Conservation (phyloP, 2,797 vertebrate genomes). For the Lacerta agilis region DNA sequence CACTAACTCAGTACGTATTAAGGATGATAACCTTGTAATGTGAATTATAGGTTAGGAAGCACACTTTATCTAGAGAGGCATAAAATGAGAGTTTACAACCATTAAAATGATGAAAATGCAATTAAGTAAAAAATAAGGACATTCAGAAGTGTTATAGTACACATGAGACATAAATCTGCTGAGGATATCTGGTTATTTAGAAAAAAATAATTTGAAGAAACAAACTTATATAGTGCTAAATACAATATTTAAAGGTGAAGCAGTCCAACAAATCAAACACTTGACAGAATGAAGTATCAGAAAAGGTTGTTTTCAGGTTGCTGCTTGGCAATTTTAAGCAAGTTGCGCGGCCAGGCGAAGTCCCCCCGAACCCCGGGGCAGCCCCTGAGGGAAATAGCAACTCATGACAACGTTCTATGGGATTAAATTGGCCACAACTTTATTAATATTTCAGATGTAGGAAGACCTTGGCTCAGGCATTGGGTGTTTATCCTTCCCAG, state of each 20-base stretch:
- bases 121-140: neutral
- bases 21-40: neutral
- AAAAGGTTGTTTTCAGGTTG: neutral
- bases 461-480: no score
- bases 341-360: neutral
- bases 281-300: neutral
- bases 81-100: conserved; percentile 3
- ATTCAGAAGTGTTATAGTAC: accelerated
- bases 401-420: no score
- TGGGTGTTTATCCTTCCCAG: no score
- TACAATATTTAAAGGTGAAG: neutral
- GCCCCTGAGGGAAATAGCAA: no score
- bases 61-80: neutral
- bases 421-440: no score
- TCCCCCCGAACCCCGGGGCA: no score
- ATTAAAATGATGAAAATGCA: neutral
- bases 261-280: neutral
- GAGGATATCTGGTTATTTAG: neutral
- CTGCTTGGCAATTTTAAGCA: neutral
- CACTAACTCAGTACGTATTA: conserved; percentile 8
- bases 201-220: neutral
- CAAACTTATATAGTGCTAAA: accelerated
- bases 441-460: no score
- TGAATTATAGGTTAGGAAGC: conserved; percentile 26
- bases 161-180: accelerated